Evolutionary conservation across 2,113 vertebrate genomes (phyloP), one percentile per base, ranked within the genome.

Genomic region (Oostethus manadensis): DNA sequence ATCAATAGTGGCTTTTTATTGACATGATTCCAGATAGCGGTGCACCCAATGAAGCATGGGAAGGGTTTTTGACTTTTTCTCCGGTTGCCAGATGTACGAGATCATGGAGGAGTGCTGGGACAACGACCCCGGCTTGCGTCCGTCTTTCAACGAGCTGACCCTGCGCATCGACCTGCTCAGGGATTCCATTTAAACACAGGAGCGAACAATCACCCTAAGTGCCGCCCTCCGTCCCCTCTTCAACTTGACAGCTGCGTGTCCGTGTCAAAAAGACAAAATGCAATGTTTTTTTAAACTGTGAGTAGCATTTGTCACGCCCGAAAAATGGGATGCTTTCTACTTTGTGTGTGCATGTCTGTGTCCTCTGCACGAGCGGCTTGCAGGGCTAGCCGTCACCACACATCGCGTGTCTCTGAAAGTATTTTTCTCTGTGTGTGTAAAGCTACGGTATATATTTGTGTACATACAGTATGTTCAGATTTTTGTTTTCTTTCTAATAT

Each of bases 71-170:
- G 8, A 26, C 21, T 11, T 1, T 7, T 1, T 4, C 33, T 18
- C 6, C n/a, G 7, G 16, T 26, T 3, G 2, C 1, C 80, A 99
- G 96, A 93, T 98, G 46, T 90, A 95, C 51, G 55, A 85, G 56
- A 91, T 96, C 64, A 99, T 97, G 96, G 92, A 87, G 64, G 92
- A 96, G 62, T 98, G 97, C 83, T 99, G 97, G 97, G 92, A 93
- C 68, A 92, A 89, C 9, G 90, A 89, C 14, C 89, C 92, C 9
- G 67, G 62, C 17, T 76, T 87, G 33, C 91, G 97, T 15, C 97
- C 97, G 0, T 89, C 89, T 26, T 98, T 99, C 72, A 94, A 88
- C 56, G 91, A 93, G 58, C 89, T 99, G 13, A 77, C 90, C 44
- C 75, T 92, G 64, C 90, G 87, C 62, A 91, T 99, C 45, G 93